Percentiles rank a stretch among this genome's conserved stretches.
phyloP scores from a whole-genome alignment of 2,888 invertebrate species.

The Drosophila demipolita region DNA sequence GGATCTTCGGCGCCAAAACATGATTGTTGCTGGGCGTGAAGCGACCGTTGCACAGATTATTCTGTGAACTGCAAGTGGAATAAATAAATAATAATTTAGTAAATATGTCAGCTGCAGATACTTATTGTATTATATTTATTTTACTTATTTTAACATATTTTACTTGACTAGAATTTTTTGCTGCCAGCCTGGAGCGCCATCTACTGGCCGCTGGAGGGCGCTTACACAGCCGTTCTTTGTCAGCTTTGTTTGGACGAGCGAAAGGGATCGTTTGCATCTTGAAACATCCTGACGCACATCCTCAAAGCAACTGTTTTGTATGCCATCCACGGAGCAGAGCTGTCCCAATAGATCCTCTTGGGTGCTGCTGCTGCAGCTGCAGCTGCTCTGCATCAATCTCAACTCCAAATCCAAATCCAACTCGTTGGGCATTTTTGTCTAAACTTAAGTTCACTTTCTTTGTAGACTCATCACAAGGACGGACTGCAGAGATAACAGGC shows the following conservation, averaged over 20 bases:
- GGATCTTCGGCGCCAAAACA: slow-evolving; percentile 89
- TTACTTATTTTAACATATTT: not conserved
- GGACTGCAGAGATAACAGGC: not conserved
- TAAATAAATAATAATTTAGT: not conserved
- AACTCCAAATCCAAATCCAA: slow-evolving; percentile 64
- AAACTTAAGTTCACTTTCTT: not conserved
- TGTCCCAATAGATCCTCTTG: not conserved
- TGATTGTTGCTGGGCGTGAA: slow-evolving; percentile 84
- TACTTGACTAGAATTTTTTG: slow-evolving; percentile 70
- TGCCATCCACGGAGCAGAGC: slow-evolving; percentile 20
- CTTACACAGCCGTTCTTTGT: slow-evolving; percentile 81
- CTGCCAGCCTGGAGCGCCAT: slow-evolving; percentile 60
- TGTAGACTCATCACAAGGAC: slow-evolving; percentile 26
- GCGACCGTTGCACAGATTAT: slow-evolving; percentile 90
- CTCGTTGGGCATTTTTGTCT: slow-evolving; percentile 36
- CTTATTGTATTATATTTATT: not conserved
- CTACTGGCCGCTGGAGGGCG: slow-evolving; percentile 63
- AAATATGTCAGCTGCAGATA: not conserved
- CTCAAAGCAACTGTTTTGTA: slow-evolving; percentile 56
- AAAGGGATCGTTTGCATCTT: slow-evolving; percentile 61
- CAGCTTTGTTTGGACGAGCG: slow-evolving; percentile 79
- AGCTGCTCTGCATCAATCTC: slow-evolving; percentile 53
- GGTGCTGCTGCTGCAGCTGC: slow-evolving; percentile 2
- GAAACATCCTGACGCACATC: slow-evolving; percentile 62
- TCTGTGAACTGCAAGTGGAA: slow-evolving; percentile 87